Evolutionary conservation across 92 coral and sea anemone genomes (phyloP), one percentile per base, ranked within the genome.

Genomic region (Desmophyllum pertusum): DNA sequence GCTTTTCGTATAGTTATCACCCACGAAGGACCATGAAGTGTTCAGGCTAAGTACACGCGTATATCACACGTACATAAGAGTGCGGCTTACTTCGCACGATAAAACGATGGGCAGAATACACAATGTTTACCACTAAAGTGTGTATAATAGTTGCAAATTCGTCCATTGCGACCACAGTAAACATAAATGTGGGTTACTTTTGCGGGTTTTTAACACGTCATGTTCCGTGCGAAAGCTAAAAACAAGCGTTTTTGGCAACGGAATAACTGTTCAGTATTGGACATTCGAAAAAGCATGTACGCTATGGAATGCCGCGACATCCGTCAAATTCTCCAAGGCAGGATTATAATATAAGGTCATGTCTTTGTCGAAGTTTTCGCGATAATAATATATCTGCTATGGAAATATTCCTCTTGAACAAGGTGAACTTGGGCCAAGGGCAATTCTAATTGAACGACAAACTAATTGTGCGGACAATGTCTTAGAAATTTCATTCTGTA

Each of bases 401-500:
- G 31, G 7, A 50, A 51, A 50, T 67, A 65, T 33, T 68, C 30
- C 50, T 51, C 50, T 80, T 68, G 30, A 13, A 18, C 84, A 51
- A 68, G 76, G 76, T 80, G 76, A 80, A 30, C 73, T 79, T 27
- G 48, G 38, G 27, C 82, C 51, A 75, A 61, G 81, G 81, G 70
- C 81, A 77, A 45, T 25, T 25, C n/a, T 75, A 51, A 77, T 23
- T 77, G 81, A 61, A 29, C 55, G 13, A 21, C 63, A 66, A 70
- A 70, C 77, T 59, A 52, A 33, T 51, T 50, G 79, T 33, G 35
- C 18, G 43, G 9, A 38, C 78, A 53, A 81, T 41, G 86, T 72
- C 33, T 55, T 82, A 70, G 78, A 52, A 30, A 39, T 82, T 82
- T 64, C 55, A 82, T 82, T 55, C 71, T 5, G 86, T 72, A 82